Evolutionary conservation across 37 sponge, comb jelly and placozoan species (phyloP).

Genomic region (Agelas oroides): DNA sequence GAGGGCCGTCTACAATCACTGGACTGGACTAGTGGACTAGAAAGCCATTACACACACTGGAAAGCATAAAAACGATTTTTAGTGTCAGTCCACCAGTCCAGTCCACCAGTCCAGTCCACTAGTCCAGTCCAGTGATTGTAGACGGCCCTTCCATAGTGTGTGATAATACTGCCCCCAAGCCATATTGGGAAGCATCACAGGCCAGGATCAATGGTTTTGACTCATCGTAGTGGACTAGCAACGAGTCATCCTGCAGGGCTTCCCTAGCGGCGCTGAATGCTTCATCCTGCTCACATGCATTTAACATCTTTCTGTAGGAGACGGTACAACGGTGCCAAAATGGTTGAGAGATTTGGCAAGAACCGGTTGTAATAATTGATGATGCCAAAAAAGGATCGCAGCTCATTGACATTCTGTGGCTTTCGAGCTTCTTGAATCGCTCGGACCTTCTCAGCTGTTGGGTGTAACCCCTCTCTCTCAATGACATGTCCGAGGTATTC

Average conservation of each 20-base stretch:
- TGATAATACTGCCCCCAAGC: constrained; percentile 32
- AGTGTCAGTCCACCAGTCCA: too few relatives aligned
- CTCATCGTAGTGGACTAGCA: constrained; percentile 35
- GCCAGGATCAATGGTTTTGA: constrained; percentile 18
- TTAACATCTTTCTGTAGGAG: constrained; percentile 16
- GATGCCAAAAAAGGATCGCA: constrained; percentile 39
- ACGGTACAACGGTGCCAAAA: constrained; percentile 15
- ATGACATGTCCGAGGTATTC: constrained; percentile 31
- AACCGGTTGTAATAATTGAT: constrained; percentile 25
- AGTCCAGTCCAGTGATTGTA: too few relatives aligned
- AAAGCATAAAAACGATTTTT: too few relatives aligned
- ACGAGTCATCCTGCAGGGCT: not conserved
- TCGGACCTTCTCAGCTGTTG: constrained; percentile 16
- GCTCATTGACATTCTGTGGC: constrained; percentile 17
- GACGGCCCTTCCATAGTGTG: constrained; percentile 29
- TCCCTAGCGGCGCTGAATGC: constrained; percentile 24
- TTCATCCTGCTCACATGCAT: constrained; percentile 24
- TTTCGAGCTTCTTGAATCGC: constrained; percentile 28
- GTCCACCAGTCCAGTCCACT: too few relatives aligned
- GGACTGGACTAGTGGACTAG: too few relatives aligned
- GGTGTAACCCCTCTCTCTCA: constrained; percentile 1
- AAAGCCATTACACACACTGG: too few relatives aligned
- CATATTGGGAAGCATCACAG: constrained; percentile 41
- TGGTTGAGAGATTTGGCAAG: constrained; percentile 15
- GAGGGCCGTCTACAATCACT: too few relatives aligned